Base-by-base conservation (phyloP, 1,140 invertebrate species). In the Leptonema lineaticorne region DNA sequence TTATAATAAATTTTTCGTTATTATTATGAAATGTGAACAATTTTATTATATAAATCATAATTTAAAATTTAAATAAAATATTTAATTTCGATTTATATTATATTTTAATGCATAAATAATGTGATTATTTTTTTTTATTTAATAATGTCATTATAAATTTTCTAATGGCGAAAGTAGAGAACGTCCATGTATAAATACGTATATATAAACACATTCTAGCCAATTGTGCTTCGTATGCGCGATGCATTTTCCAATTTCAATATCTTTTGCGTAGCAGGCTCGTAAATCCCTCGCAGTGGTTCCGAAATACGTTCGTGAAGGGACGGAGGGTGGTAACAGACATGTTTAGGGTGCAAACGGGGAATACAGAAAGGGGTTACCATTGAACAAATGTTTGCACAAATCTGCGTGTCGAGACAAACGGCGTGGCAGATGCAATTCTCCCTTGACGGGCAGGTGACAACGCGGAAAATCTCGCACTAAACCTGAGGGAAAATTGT, bases 401-500 rank as follows among this genome's bases (percentile, higher is more conserved):
- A 64, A 64, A 69, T 63, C 67, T 64, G 50, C 50, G 60, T 62
- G 41, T 22, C 67, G 26, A 67, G 65, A 67, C 65, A 67, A 67
- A 59, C 65, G 65, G 53, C n/a, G 56, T 45, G 58, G 58, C 62
- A 46, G 62, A 64, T 64, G 62, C 62, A 64, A 64, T 64, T 70
- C 64, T 60, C 46, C 29, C 22, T 64, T 70, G 69, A 70, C 63
- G 69, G 60, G 69, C 69, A 70, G 69, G 69, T 70, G 69, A 70
- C 69, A 70, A 67, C 69, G 59, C 58, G 69, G 69, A 70, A 70
- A 67, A 67, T 70, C 62, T 46, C 45, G 22, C 4, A 6, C 58
- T 33, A 62, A 62, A 62, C 33, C 58, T 45, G 45, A 11, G 6
- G 24, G 33, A 37, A 63, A 63, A 63, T 30, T 59, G 57, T 29